Evolutionary conservation across 2,113 vertebrate genomes (phyloP), one percentile per base, ranked within the genome.

Genomic region (Pterocles burchelli): DNA sequence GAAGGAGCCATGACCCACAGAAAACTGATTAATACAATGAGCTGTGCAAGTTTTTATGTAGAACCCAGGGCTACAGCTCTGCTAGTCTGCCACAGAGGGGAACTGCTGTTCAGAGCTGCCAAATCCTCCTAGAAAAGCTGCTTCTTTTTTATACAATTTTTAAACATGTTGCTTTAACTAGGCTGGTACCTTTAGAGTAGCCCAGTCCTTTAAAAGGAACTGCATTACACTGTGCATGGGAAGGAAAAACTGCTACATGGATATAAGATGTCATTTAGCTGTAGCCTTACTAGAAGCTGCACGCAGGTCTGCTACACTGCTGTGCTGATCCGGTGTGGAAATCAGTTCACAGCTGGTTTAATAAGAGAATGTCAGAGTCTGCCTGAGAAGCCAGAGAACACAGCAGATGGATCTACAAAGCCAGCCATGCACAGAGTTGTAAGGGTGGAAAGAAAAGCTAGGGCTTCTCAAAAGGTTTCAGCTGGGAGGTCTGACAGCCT

Each of bases 21-120:
- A 72, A 95, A 94, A 75, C 7, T 49, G 83, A 91, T 94, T 85
- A 86, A 75, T 85, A 62, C 59, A 85, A 48, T 57, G 25, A 87
- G 26, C 7, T 20, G 36, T 51, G 49, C 7, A 86, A 93, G 51
- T 82, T 73, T 86, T 88, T 57, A 7, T 43, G 18, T 58, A 61
- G 46, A 89, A 74, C 6, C 18, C n/a, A 68, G 46, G 25, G 65
- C 68, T 88, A 61, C 46, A 68, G 38, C 43, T 15, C 13, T 86
- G 48, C 25, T 87, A 46, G 25, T 66, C 83, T 82, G 31, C 45
- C 52, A n/a, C 38, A 78, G 58, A 75, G 17, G 25, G 28, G 8
- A 93, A 62, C 31, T 63, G 45, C 34, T 93, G 16, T 29, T 87
- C 48, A 89, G 48, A 90, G 31, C 17, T 58, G 31, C 5, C 26